Base-by-base conservation (phyloP, 2,888 invertebrate species). In the Lithophane leautieri region DNA sequence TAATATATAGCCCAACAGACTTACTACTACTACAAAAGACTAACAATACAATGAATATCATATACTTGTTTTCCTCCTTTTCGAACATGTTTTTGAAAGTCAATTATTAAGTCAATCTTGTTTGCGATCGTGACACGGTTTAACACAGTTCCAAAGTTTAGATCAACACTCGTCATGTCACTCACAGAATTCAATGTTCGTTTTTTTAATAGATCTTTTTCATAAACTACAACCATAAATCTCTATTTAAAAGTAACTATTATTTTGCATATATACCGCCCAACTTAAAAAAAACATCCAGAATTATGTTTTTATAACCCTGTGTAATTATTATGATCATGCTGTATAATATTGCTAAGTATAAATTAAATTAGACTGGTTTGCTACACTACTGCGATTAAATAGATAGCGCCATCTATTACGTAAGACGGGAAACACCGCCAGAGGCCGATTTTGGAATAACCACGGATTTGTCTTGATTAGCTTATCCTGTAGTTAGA, bases 401-500 rank as follows among this genome's bases (percentile, higher is more conserved):
- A 16, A 28, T 44, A 60, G 28, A 54, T 22, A 77, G 47, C 80
- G 82, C 77, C 78, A 80, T 81, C 80, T 80, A 68, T 71, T 16
- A 54, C 47, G 47, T 9, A 56, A 58, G 11, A 40, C 28, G 42
- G 40, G 25, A 77, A 77, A 54, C 52, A 54, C 28, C 34, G 25
- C 14, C 42, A 34, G 0, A 34, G 0, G 54, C 14, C 12, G 12
- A 28, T 58, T 72, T 65, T 54, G 63, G 58, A 65, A 78, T 79
- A 44, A 52, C 62, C 54, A 54, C 22, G 34, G 8, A 66, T 25
- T 61, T 66, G 52, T 54, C 70, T 79, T 60, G 60, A 66, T 50
- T 19, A 60, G 54, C 28, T 34, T 66, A 80, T 65, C 42, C 65
- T 28, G 34, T 50, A n/a, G 22, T 52, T 28, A 22, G 22, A 76